A percentile compares a stretch with the other conserved stretches of the same genome.
phyloP scores from a whole-genome alignment of 2,113 vertebrate genomes.

The Anhinga rufa region DNA sequence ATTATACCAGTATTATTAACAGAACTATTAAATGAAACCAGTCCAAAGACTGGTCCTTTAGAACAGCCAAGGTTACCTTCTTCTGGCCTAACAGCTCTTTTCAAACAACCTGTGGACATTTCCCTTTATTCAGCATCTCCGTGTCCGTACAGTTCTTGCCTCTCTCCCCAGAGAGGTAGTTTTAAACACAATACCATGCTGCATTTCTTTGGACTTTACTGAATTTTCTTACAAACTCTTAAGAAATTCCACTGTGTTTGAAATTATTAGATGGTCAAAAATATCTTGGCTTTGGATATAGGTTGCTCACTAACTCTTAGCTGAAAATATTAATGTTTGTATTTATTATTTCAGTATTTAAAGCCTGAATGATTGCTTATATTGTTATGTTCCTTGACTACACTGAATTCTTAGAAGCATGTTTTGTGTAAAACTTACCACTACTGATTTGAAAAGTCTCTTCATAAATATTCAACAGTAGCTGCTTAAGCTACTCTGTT shows the following conservation, averaged over 20 bases:
- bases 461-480: not conserved
- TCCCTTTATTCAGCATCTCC: fast-evolving
- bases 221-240: not conserved
- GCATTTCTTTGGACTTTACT: not conserved
- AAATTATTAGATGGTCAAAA: not conserved
- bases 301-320: not conserved
- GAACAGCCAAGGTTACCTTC: not conserved
- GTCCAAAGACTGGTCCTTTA: not conserved
- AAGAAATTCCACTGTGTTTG: not conserved
- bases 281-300: not conserved
- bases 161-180: not conserved
- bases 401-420: not conserved
- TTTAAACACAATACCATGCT: not conserved
- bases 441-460: not conserved
- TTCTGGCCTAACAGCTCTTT: not conserved
- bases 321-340: not conserved
- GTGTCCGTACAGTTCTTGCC: not conserved
- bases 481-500: not conserved
- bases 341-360: not conserved
- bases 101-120: not conserved
- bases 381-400: not conserved
- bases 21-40: not conserved
- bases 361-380: not conserved
- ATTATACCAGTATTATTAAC: not conserved
- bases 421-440: not conserved